Evolutionary conservation across 2,888 invertebrate species (phyloP), one percentile per base, ranked within the genome.

Genomic region (Mayetiola destructor): DNA sequence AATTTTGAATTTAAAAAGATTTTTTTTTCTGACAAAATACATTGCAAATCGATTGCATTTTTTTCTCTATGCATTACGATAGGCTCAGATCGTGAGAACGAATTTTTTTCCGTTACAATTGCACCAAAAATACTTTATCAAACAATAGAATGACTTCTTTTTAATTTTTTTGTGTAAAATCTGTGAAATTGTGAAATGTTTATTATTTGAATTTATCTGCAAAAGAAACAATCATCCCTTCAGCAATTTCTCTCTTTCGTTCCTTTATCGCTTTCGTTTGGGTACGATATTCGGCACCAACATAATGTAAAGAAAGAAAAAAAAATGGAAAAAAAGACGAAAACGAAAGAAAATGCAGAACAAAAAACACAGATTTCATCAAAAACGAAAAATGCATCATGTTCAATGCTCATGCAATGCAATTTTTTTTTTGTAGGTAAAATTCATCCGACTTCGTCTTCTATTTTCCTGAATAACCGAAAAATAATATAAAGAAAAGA

Each of bases 361-460:
- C n/a, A n/a, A n/a, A n/a, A n/a, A n/a, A n/a, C n/a, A n/a, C n/a
- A n/a, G n/a, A n/a, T n/a, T n/a, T n/a, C n/a, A n/a, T n/a, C n/a
- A n/a, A n/a, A n/a, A n/a, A n/a, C n/a, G n/a, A n/a, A n/a, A n/a
- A n/a, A n/a, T n/a, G n/a, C n/a, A n/a, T n/a, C n/a, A n/a, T n/a
- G n/a, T n/a, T n/a, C n/a, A n/a, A n/a, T n/a, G n/a, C n/a, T 27
- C 27, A 16, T 27, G 48, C 5, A 27, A 48, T 48, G 48, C 48
- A 48, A 48, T 48, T 48, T 48, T 39, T 39, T 48, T 48, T n/a
- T n/a, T n/a, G n/a, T 27, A 48, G 48, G 48, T 48, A 27, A 27
- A 27, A 48, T 3, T 16, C 27, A 27, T n/a, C n/a, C n/a, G n/a
- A n/a, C n/a, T n/a, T n/a, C n/a, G n/a, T n/a, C n/a, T n/a, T n/a